These are phyloP conservation scores for Caenorhabditis brenneri DNA, from an alignment of 1,140 invertebrate genomes.

Conservation along the genomic window DNA sequence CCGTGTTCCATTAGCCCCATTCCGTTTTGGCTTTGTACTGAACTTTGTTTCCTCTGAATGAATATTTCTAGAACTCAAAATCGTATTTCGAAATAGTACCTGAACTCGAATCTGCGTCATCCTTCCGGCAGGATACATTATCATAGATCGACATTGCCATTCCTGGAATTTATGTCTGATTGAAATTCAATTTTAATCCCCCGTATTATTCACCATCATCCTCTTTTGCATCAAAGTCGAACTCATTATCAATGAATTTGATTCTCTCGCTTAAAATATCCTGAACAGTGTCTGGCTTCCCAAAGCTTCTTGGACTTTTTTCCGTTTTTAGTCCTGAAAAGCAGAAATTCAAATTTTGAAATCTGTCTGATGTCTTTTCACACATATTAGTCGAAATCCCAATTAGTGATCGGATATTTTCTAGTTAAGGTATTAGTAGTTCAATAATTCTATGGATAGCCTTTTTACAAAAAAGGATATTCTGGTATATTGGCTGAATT, in stretches of 20 bases:
- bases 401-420: background rate
- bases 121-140: constrained; percentile 9
- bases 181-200: background rate
- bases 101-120: constrained; percentile 21
- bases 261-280: constrained; percentile 30
- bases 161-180: background rate
- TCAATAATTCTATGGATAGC: background rate
- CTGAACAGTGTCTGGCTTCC: constrained; percentile 3
- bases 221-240: background rate
- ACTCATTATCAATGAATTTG: constrained; percentile 22
- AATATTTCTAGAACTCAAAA: background rate
- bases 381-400: background rate
- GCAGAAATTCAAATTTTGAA: background rate
- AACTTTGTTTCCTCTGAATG: constrained; percentile 15
- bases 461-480: background rate
- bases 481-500: background rate
- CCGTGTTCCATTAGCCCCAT: background rate
- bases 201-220: constrained; percentile 3
- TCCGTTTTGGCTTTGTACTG: background rate
- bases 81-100: background rate
- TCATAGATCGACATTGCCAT: constrained; percentile 17
- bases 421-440: background rate
- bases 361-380: background rate
- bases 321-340: constrained; percentile 17
- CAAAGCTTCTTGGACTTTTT: background rate